Conservation (phyloP, 2,113 vertebrate species). For the Rostratula benghalensis region DNA sequence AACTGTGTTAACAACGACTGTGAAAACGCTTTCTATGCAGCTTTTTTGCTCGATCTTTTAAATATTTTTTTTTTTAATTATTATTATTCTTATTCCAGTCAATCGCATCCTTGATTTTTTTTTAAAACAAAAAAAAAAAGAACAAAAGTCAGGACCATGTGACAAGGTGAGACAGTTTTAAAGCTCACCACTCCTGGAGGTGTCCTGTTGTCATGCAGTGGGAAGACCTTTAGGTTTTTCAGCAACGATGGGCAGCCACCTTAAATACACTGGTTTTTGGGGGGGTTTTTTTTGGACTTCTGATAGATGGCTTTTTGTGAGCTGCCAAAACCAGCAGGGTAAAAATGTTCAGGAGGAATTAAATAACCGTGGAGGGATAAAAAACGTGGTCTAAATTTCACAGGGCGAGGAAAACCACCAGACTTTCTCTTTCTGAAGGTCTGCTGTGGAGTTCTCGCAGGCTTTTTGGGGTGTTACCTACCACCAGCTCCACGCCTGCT, state of each 20-base stretch:
- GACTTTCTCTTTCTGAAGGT: not conserved
- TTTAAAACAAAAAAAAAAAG: not conserved
- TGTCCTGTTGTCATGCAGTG: not conserved
- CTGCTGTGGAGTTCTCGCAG: not conserved
- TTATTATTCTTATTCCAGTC: slow-evolving; percentile 17
- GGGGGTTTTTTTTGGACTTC: not conserved
- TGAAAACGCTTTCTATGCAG: slow-evolving; percentile 51
- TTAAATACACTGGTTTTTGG: not conserved
- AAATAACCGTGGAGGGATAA: not conserved
- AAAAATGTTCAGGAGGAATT: not conserved
- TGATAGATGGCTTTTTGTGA: not conserved
- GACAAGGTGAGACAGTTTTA: not conserved
- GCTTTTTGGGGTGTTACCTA: not conserved
- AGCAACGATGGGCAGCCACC: not conserved
- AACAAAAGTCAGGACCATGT: not conserved
- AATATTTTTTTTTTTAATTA: slow-evolving; percentile 24
- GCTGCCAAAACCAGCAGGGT: slow-evolving; percentile 46
- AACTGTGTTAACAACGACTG: slow-evolving; percentile 16
- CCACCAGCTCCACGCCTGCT: not conserved
- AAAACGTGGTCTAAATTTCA: slow-evolving; percentile 17
- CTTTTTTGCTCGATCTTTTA: slow-evolving; percentile 18
- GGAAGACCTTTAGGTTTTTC: not conserved
- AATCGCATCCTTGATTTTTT: slow-evolving; percentile 16
- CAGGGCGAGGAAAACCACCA: not conserved
- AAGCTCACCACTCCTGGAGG: not conserved